Base-by-base conservation (phyloP, 2,797 vertebrate genomes). In the Labeo calbasu region DNA sequence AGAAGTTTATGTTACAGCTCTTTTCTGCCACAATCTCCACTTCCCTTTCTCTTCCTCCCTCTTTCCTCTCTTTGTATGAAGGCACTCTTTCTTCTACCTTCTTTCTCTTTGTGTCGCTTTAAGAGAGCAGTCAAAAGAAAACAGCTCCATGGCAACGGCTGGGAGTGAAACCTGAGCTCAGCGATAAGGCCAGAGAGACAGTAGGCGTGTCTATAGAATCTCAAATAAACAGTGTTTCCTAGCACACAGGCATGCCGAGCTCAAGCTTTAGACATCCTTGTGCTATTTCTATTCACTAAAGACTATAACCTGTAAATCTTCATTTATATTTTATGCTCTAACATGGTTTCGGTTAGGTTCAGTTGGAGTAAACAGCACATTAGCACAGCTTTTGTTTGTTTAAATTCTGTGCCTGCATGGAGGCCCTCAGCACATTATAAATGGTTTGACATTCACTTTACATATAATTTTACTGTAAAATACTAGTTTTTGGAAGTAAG, bases 81-180 rank as follows among this genome's bases (percentile, higher is more conserved):
- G 17, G 48, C 15, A 50, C 25, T 79, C 50, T 77, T 65, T 70
- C 55, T 43, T 55, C 36, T 36, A 15, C 2, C 36, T 57, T 71
- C 40, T 55, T 25, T 55, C 59, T 83, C 46, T 36, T 17, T 55
- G 25, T 88, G 84, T 79, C 57, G 43, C 77, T 88, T 85, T 85
- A 82, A 78, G 57, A 48, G 77, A 32, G 23, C 63, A 32, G 65
- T 80, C 66, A 75, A 80, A 46, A 71, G 71, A 89, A 86, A 86
- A 86, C 88, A 87, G 78, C 48, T 83, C 86, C 86, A 87, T 89
- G 86, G 83, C 85, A 89, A 89, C 88, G 11, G 17, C 63, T 14
- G 51, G 23, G 75, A 83, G 77, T 86, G 88, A 86, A 89, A 89
- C 88, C 55, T 76, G 86, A 89, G 77, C 59, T 55, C 68, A n/a